phyloP scores from a whole-genome alignment of 64 coral and sea anemone genomes.

The Actinia equina region DNA sequence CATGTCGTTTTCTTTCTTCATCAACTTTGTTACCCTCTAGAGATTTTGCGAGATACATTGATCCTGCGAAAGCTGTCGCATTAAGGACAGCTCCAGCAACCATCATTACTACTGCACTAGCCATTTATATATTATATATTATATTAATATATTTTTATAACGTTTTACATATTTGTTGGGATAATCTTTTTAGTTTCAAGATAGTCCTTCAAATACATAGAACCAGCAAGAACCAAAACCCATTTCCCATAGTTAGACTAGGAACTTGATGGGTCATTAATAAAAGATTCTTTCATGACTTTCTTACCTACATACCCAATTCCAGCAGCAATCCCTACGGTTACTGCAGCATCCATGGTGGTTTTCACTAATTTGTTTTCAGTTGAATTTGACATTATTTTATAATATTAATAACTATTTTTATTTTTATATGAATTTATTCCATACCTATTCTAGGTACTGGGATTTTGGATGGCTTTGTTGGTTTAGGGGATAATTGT shows the following conservation, averaged over 20 bases:
- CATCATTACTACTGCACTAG: not conserved
- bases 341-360: not conserved
- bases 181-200: not conserved
- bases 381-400: too few species aligned
- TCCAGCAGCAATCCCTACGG: not conserved
- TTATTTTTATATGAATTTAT: too few species aligned
- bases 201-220: not conserved
- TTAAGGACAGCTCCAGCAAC: not conserved
- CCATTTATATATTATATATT: not conserved
- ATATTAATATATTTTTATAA: not conserved
- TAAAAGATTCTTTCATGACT: not conserved
- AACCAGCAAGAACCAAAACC: not conserved
- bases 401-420: too few species aligned
- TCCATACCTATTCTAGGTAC: too few species aligned
- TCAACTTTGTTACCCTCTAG: not conserved
- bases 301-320: slow-evolving; percentile 3
- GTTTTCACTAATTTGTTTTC: not conserved
- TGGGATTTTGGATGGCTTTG: too few species aligned
- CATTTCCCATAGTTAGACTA: slow-evolving; percentile 14
- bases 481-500: too few species aligned
- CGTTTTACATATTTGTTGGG: not conserved
- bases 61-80: not conserved
- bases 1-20: not conserved
- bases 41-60: not conserved
- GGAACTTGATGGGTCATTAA: too few species aligned